Evolutionary conservation across 1,140 invertebrate genomes (phyloP).

Genomic region (Caenorhabditis brenneri): DNA sequence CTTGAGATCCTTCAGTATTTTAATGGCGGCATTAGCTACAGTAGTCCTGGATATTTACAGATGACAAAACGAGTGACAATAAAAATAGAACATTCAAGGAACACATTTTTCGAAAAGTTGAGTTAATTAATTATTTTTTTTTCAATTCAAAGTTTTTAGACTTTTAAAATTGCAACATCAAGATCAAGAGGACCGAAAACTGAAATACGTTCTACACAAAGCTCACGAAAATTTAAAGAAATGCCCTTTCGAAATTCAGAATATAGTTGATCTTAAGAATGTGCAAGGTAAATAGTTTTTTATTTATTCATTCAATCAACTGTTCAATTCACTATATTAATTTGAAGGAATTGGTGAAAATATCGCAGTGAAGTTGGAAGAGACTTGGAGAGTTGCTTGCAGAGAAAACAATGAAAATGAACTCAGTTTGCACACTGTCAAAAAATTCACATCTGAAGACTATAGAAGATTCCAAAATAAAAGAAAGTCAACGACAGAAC

Average conservation of each 20-base stretch:
- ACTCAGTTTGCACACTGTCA: not conserved
- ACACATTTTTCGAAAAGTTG: conserved; percentile 38
- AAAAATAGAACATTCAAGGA: conserved; percentile 30
- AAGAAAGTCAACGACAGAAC: not conserved
- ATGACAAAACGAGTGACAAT: conserved; percentile 42
- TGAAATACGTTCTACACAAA: conserved; percentile 36
- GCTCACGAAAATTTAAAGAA: conserved; percentile 20
- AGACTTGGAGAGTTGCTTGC: conserved; percentile 12
- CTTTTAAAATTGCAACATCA: conserved; percentile 10
- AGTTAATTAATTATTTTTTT: not conserved
- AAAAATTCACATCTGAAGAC: not conserved
- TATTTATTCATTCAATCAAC: too few species aligned
- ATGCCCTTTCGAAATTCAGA: conserved; percentile 41
- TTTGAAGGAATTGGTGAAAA: conserved; percentile 39
- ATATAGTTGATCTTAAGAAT: conserved; percentile 39
- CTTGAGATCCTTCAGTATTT: not conserved
- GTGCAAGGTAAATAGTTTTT: conserved; percentile 29
- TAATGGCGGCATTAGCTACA: not conserved
- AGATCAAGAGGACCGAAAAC: conserved; percentile 15
- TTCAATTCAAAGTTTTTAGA: not conserved
- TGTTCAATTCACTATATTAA: not conserved
- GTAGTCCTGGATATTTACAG: not conserved
- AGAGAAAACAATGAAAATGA: not conserved
- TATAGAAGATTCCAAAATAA: not conserved
- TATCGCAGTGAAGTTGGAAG: conserved; percentile 1